Percentiles rank a stretch among this genome's conserved stretches.
Evolutionary conservation across 2,888 invertebrate species (phyloP).

Genomic region (Apotomis turbidana): DNA sequence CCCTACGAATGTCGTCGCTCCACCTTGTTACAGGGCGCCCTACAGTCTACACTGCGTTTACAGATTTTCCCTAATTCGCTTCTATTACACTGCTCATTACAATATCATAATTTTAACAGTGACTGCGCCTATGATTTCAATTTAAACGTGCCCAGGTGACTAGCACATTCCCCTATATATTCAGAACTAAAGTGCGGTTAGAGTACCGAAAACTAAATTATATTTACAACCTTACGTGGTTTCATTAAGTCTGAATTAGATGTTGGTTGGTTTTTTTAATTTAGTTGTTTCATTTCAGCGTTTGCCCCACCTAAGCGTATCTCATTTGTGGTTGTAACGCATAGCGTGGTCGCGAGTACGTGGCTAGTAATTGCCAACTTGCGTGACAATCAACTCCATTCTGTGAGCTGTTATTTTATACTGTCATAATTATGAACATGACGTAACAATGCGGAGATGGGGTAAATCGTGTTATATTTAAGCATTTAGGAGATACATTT

Average conservation of each 20-base stretch:
- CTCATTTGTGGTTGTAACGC: slow-evolving; percentile 33
- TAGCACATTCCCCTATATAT: slow-evolving; percentile 3
- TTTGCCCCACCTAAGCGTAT: slow-evolving; percentile 27
- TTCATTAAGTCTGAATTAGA: slow-evolving; percentile 1
- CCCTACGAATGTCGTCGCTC: no score
- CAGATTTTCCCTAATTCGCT: no score
- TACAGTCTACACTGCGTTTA: no score
- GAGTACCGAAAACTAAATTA: neutral
- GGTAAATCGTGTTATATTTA: neutral
- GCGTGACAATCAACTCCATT: slow-evolving; percentile 36
- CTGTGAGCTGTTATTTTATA: slow-evolving; percentile 39
- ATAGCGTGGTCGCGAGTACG: slow-evolving; percentile 25
- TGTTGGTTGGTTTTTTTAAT: neutral
- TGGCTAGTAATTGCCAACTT: slow-evolving; percentile 30
- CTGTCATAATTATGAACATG: slow-evolving; percentile 29
- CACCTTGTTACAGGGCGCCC: no score
- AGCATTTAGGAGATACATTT: no score
- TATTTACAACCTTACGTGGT: neutral
- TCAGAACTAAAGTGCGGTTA: neutral
- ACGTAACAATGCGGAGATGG: slow-evolving; percentile 11
- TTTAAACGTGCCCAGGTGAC: slow-evolving; percentile 36
- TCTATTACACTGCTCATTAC: neutral
- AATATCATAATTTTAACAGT: slow-evolving; percentile 19
- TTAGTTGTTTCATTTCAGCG: slow-evolving; percentile 15
- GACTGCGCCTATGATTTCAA: slow-evolving; percentile 34